Evolutionary conservation across 2,113 vertebrate species (phyloP).

Genomic region (Corythoichthys intestinalis): DNA sequence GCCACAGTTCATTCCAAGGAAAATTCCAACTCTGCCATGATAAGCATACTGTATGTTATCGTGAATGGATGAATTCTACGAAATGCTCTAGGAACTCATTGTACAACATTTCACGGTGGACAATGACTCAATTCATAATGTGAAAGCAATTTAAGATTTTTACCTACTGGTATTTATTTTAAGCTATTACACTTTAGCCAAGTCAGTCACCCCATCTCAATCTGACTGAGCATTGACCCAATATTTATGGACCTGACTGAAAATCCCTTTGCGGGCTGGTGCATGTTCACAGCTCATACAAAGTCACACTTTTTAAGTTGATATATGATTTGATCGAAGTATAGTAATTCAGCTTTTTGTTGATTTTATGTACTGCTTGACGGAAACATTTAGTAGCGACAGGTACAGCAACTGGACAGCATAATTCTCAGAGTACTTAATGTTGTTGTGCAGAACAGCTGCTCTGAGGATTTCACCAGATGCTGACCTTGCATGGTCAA

Average conservation of each 20-base stretch:
- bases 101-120: too few species aligned
- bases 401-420: background rate
- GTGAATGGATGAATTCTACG: too few species aligned
- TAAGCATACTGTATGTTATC: too few species aligned
- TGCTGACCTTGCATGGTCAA: conserved; percentile 50
- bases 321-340: background rate
- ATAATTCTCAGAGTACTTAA: background rate
- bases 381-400: too few species aligned
- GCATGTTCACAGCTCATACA: background rate
- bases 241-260: conserved; percentile 12
- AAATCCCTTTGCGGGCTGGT: background rate
- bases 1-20: too few species aligned
- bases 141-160: too few species aligned
- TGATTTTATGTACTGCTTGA: background rate
- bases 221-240: background rate
- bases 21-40: too few species aligned
- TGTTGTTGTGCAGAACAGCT: conserved; percentile 37
- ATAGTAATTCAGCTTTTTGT: background rate
- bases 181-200: too few species aligned
- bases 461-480: conserved; percentile 43
- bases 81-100: too few species aligned
- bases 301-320: background rate
- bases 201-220: too few species aligned
- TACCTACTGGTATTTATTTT: too few species aligned
- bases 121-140: too few species aligned